Conservation (phyloP, 2,888 invertebrate species). For the Ariolimax columbianus region DNA sequence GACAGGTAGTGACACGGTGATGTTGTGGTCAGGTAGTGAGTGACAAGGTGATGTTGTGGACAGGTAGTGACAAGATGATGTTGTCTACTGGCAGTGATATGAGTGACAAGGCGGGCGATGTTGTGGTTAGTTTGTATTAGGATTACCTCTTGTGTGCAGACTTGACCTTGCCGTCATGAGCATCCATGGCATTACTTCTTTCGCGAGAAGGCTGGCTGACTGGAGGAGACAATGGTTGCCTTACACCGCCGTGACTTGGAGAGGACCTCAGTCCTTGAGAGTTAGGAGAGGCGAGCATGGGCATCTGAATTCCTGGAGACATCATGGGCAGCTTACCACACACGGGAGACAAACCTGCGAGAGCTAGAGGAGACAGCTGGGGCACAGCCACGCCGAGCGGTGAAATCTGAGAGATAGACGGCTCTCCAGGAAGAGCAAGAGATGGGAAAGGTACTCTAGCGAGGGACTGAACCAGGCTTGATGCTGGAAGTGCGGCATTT, state of each 20-base stretch:
- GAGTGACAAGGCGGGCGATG: no score
- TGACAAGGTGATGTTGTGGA: no score
- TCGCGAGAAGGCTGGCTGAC: background rate
- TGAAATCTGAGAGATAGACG: slow-evolving; percentile 40
- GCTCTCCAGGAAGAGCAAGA: slow-evolving; percentile 32
- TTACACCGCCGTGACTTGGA: slow-evolving; percentile 29
- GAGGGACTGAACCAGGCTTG: slow-evolving; percentile 41
- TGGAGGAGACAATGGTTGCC: slow-evolving; percentile 25
- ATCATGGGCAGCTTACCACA: slow-evolving; percentile 35
- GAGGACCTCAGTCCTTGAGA: slow-evolving; percentile 41
- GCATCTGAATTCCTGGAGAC: slow-evolving; percentile 26
- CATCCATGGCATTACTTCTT: background rate
- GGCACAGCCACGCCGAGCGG: slow-evolving; percentile 38
- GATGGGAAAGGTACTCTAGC: slow-evolving; percentile 38
- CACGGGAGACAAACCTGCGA: slow-evolving; percentile 28
- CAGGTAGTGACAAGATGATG: no score
- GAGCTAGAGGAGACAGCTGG: slow-evolving; percentile 42
- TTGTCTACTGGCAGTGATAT: no score
- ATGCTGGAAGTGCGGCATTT: slow-evolving; percentile 28
- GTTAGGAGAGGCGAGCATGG: slow-evolving; percentile 25
- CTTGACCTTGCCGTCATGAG: slow-evolving; percentile 12
- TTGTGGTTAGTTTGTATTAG: background rate
- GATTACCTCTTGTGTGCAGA: slow-evolving; percentile 42
- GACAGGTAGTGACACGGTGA: no score
- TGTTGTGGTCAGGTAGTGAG: no score